Evolutionary conservation across 2,797 vertebrate species (phyloP), one percentile per base, ranked within the genome.

Genomic region (Diceros bicornis): DNA sequence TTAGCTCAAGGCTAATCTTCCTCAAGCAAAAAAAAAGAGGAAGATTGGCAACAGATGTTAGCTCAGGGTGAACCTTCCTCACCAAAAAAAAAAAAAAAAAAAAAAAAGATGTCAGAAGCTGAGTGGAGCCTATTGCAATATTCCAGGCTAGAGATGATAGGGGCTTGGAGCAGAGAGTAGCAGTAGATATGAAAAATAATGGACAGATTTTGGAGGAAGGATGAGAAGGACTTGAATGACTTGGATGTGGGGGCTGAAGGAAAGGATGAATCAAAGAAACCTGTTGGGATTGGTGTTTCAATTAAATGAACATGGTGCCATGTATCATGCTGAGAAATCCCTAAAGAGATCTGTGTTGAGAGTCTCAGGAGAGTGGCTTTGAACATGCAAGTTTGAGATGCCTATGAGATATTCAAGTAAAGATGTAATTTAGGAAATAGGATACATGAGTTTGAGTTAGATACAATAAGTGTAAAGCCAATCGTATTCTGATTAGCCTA

Each of bases 391-490:
- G 37, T 69, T n/a, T 68, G 74, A 83, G 34, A 83, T 47, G 8
- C 44, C 50, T 92, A 18, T 78, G 47, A 59, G 20, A 74, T 59
- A 82, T 27, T 96, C 57, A 88, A 64, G 85, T 55, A 59, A 89
- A 69, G 29, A 57, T 44, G 12, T 93, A 75, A 50, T 89, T 85
- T 68, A 82, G 57, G n/a, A 95, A 82, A 62, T 68, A 55, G 14
- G 20, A 82, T n/a, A 21, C 17, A 23, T 68, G 78, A 74, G 6
- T 57, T 83, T 79, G 78, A 89, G 52, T 69, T 87, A 34, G 12
- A 55, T 96, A 50, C 84, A 82, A 27, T 77, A 89, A 85, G 20
- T 79, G 89, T 34, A 83, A 90, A 87, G 17, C 1, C 41, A 82
- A 47, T 27, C 57, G 50, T 21, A 88, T 18, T 37, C 81, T 79